Percentiles rank a stretch among this genome's conserved stretches.
phyloP scores from a whole-genome alignment of 2,888 invertebrate genomes.

The Petrolisthes cinctipes region DNA sequence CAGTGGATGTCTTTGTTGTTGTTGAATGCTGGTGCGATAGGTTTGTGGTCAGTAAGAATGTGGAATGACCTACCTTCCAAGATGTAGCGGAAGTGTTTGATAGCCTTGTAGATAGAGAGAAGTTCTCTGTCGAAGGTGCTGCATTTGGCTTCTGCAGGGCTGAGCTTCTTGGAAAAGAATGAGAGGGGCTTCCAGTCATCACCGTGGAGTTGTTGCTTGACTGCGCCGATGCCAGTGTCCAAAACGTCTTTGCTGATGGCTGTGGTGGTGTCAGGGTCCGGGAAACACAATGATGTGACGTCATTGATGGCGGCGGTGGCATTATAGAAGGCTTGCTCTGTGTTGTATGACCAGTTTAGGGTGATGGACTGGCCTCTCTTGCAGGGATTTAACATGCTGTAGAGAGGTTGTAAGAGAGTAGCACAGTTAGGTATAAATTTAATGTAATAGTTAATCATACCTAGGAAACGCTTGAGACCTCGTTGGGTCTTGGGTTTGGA shows the following conservation, averaged over 20 bases:
- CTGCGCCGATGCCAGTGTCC: conserved; percentile 13
- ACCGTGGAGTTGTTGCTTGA: conserved; percentile 4
- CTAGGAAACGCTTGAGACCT: conserved; percentile 17
- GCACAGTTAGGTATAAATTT: conserved; percentile 6
- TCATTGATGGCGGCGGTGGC: conserved; percentile 4
- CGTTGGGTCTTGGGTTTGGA: background rate
- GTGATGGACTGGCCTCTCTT: conserved; percentile 7
- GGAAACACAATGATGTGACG: background rate
- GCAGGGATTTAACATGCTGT: conserved; percentile 5
- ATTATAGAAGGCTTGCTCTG: conserved; percentile 2
- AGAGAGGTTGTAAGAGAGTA: conserved; percentile 9
- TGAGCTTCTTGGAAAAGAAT: conserved; percentile 6
- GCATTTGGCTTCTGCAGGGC: background rate
- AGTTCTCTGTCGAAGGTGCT: background rate
- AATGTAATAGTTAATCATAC: conserved; percentile 18
- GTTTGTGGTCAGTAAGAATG: conserved; percentile 24
- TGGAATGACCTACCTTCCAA: background rate
- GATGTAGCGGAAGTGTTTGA: conserved; percentile 6
- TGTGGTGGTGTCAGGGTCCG: background rate
- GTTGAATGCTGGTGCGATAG: background rate
- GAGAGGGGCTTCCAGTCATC: background rate
- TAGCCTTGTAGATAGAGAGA: background rate
- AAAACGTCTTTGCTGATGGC: conserved; percentile 9
- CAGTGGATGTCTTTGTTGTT: background rate
- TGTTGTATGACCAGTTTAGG: background rate